Evolutionary conservation across 2,888 invertebrate genomes (phyloP), one percentile per base, ranked within the genome.

Genomic region (Acronicta psi): DNA sequence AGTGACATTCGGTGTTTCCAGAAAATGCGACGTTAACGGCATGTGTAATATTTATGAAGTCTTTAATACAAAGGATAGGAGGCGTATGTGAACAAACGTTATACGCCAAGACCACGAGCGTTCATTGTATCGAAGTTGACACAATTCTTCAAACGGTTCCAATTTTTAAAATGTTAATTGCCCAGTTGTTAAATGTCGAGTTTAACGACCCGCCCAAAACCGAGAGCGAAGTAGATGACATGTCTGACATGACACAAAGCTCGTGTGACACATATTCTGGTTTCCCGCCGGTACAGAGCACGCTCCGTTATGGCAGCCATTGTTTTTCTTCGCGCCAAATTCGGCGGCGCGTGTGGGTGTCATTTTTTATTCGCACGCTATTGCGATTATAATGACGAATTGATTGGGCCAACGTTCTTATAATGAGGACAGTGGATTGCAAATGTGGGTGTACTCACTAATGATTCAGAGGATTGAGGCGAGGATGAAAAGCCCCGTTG

Each of bases 371-470:
- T 87, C 85, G 82, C 89, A 86, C 87, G 84, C 77, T 81, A 81
- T 83, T 81, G 84, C 85, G 77, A 85, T 85, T 85, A 81, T 92
- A 89, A 92, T 92, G 93, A 92, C 88, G 90, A 88, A 92, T 92
- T 91, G 93, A 93, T 92, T 91, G 87, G 84, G 77, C 83, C 85
- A 84, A 86, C 80, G 85, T 81, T 84, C 83, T 82, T 62, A 63
- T 79, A 92, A 90, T 79, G 87, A 78, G 90, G 87, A 82, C 90
- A 83, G 83, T 80, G 81, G 82, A 87, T 80, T 82, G 76, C 81
- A 71, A 84, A 83, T 86, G 91, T 91, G 89, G 91, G 91, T 87
- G 91, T 88, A 54, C 74, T 83, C 66, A 75, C 83, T 89, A 90
- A 90, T 92, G 90, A 89, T 89, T 88, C 84, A 84, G 87, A 83